Evolutionary conservation across 2,888 invertebrate species (phyloP).

Genomic region (Drosophila villosipedis): DNA sequence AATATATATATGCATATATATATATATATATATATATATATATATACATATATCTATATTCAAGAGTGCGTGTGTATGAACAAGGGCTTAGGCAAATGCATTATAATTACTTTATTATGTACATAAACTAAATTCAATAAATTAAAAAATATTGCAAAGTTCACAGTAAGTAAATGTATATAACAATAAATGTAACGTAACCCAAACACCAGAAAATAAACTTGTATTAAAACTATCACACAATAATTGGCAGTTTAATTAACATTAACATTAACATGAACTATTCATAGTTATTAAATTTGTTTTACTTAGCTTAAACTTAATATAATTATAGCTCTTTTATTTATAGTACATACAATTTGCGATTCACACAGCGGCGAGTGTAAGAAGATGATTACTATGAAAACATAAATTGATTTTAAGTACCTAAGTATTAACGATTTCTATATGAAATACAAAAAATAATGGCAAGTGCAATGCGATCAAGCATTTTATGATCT

Average conservation of each 20-base stretch:
- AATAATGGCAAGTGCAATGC: constrained; percentile 79
- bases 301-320: constrained; percentile 41
- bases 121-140: constrained; percentile 78
- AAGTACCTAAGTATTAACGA: constrained; percentile 17
- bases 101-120: constrained; percentile 49
- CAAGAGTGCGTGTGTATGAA: constrained; percentile 48
- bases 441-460: constrained; percentile 58
- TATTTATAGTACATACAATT: constrained; percentile 44
- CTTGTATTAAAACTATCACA: constrained; percentile 80
- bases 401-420: constrained; percentile 5
- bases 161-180: constrained; percentile 53
- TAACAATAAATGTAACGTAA: constrained; percentile 66
- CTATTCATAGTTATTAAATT: constrained; percentile 44
- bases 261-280: constrained; percentile 58
- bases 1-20: constrained; percentile 13
- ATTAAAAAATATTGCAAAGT: constrained; percentile 78
- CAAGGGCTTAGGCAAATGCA: constrained; percentile 44
- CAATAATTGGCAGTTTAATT: constrained; percentile 82
- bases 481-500: constrained; percentile 39
- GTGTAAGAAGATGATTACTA: constrained; percentile 28
- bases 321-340: constrained; percentile 27
- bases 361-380: constrained; percentile 37
- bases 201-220: constrained; percentile 73
- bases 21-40: constrained; percentile 13
- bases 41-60: constrained; percentile 10